Evolutionary conservation across 1,140 invertebrate genomes (phyloP).

Genomic region (Drosophila subpulchrella): DNA sequence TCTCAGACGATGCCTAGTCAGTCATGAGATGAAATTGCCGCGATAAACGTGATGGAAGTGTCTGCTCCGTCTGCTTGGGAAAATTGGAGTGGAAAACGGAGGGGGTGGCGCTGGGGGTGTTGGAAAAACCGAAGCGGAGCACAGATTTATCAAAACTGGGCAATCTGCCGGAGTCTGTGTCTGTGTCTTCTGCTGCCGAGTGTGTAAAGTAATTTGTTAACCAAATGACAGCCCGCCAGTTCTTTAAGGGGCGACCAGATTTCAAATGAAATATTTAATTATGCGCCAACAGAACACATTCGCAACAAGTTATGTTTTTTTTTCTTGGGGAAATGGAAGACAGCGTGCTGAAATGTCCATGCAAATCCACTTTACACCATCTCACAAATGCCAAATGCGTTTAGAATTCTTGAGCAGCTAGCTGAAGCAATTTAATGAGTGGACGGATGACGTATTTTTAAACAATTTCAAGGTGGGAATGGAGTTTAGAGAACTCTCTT

Average conservation of each 20-base stretch:
- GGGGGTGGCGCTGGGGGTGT: conserved; percentile 1
- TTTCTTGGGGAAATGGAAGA: neutral
- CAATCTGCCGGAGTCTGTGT: conserved; percentile 64
- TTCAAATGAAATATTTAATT: conserved; percentile 63
- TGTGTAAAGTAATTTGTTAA: conserved; percentile 67
- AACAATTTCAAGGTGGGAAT: conserved; percentile 5
- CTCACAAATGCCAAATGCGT: conserved; percentile 45
- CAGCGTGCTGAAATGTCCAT: conserved; percentile 33
- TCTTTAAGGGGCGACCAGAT: conserved; percentile 17
- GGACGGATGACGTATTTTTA: conserved; percentile 29
- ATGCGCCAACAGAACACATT: conserved; percentile 28
- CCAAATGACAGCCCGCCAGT: conserved; percentile 52
- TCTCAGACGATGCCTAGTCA: conserved; percentile 43
- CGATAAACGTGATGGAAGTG: conserved; percentile 81
- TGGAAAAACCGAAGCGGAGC: conserved; percentile 9
- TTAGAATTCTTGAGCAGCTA: conserved; percentile 35
- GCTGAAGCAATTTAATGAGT: neutral
- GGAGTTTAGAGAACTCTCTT: neutral
- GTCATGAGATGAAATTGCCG: conserved; percentile 73
- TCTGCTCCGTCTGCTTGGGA: conserved; percentile 49
- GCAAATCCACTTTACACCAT: conserved; percentile 53
- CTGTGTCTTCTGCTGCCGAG: conserved; percentile 18
- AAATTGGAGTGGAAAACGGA: conserved; percentile 8
- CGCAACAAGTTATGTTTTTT: conserved; percentile 36
- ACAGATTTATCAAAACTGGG: conserved; percentile 70